A percentile compares a stretch with the other conserved stretches of the same genome.
Conservation (phyloP, 2,888 invertebrate genomes). For the Sinelater perroti region DNA sequence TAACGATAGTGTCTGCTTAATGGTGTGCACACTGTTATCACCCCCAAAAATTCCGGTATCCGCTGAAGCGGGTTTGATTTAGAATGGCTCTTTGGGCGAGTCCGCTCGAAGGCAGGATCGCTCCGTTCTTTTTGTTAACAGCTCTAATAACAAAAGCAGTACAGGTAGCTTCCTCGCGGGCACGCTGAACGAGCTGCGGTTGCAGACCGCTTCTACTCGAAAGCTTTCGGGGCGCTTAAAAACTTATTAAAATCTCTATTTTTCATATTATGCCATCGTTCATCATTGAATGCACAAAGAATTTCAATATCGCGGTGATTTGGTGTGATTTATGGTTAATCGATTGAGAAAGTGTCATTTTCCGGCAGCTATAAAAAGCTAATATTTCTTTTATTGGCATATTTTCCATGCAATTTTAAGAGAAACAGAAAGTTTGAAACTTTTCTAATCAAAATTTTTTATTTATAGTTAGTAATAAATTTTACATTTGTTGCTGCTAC, state of each 20-base stretch:
- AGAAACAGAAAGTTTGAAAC: too few species aligned
- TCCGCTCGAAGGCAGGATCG: constrained; percentile 28
- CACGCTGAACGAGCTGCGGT: background rate
- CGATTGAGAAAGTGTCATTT: constrained; percentile 49
- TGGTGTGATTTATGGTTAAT: constrained; percentile 54
- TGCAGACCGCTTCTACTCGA: background rate
- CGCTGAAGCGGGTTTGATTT: constrained; percentile 51
- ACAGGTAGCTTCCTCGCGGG: constrained; percentile 5
- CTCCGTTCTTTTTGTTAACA: constrained; percentile 32
- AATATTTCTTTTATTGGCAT: background rate
- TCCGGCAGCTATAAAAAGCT: constrained; percentile 6
- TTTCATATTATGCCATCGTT: constrained; percentile 58
- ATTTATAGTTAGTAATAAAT: too few species aligned
- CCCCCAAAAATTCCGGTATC: constrained; percentile 46
- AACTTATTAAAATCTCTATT: constrained; percentile 59
- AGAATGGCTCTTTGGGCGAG: constrained; percentile 34
- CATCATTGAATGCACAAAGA: constrained; percentile 54
- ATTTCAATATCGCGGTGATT: constrained; percentile 56
- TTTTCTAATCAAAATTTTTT: too few species aligned
- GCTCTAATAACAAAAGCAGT: constrained; percentile 26
- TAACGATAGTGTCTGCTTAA: constrained; percentile 55
- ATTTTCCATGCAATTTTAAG: too few species aligned
- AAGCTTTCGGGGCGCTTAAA: constrained; percentile 44
- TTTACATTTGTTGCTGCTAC: too few species aligned
- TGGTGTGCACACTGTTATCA: constrained; percentile 55